These are phyloP conservation scores for Indri indri DNA, from an alignment of 2,113 vertebrate species.

Conservation along the genomic window DNA sequence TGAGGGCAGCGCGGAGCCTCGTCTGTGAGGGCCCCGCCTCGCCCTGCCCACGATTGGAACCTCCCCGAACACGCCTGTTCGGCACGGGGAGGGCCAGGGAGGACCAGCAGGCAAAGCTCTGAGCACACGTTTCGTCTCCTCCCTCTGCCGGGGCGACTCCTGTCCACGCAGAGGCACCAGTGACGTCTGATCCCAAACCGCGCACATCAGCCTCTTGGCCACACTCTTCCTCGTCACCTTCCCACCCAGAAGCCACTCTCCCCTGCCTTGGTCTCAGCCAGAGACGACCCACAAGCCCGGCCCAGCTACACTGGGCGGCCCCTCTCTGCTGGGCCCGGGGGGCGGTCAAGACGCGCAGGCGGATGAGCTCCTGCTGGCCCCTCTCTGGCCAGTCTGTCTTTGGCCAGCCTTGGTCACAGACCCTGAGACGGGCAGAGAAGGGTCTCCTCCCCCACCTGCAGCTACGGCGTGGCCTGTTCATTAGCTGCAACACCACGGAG, in stretches of 20 bases:
- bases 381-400: not conserved
- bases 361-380: not conserved
- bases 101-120: too few relatives aligned
- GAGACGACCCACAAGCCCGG: not conserved
- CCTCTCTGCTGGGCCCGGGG: not conserved
- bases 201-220: not conserved
- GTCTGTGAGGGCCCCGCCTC: too few relatives aligned
- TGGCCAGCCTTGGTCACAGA: not conserved
- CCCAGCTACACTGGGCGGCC: not conserved
- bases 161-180: not conserved
- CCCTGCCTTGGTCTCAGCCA: too few relatives aligned
- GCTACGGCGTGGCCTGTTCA: not conserved
- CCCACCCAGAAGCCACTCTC: not conserved
- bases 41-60: too few relatives aligned
- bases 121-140: not conserved
- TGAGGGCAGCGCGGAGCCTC: too few relatives aligned
- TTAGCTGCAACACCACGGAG: not conserved
- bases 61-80: too few relatives aligned
- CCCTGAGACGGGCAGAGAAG: not conserved
- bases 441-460: not conserved
- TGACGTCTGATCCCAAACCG: not conserved
- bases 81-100: too few relatives aligned
- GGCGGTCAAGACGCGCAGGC: fast-evolving
- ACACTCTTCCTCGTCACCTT: not conserved
- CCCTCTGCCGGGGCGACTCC: not conserved